Conservation (phyloP, 2,113 vertebrate species). For the Parotia lawesii region DNA sequence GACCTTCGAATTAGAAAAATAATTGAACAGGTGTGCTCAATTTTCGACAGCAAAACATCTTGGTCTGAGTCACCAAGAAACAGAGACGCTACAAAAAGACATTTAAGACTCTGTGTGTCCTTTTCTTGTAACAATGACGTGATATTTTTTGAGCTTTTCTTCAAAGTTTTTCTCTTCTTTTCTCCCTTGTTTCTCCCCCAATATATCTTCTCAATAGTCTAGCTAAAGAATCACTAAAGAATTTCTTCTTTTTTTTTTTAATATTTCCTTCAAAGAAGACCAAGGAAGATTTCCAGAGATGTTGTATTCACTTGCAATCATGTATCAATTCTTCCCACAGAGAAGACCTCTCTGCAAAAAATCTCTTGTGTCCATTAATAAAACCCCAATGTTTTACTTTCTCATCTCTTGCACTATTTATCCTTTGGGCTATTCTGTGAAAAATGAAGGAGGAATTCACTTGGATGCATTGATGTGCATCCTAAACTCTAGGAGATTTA, state of each 20-base stretch:
- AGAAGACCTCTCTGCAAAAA: not conserved
- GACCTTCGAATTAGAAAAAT: not conserved
- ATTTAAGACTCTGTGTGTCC: not conserved
- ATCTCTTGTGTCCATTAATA: not conserved
- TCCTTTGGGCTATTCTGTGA: not conserved
- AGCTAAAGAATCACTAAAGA: not conserved
- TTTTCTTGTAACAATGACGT: not conserved
- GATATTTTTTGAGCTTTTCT: not conserved
- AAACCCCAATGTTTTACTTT: not conserved
- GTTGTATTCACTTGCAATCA: not conserved
- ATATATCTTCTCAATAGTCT: not conserved
- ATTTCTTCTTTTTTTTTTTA: not conserved
- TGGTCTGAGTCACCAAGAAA: not conserved
- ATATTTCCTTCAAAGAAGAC: not conserved
- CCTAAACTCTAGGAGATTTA: not conserved
- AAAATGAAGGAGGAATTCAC: not conserved
- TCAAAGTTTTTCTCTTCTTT: not conserved
- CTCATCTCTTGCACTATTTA: not conserved
- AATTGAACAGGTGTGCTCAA: not conserved
- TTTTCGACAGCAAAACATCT: not conserved
- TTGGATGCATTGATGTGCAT: not conserved
- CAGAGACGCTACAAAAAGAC: not conserved
- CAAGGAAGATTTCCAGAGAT: not conserved
- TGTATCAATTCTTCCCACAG: not conserved
- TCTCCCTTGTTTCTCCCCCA: not conserved